Evolutionary conservation across 1,140 invertebrate genomes (phyloP).

Genomic region (Bemisia tabaci): DNA sequence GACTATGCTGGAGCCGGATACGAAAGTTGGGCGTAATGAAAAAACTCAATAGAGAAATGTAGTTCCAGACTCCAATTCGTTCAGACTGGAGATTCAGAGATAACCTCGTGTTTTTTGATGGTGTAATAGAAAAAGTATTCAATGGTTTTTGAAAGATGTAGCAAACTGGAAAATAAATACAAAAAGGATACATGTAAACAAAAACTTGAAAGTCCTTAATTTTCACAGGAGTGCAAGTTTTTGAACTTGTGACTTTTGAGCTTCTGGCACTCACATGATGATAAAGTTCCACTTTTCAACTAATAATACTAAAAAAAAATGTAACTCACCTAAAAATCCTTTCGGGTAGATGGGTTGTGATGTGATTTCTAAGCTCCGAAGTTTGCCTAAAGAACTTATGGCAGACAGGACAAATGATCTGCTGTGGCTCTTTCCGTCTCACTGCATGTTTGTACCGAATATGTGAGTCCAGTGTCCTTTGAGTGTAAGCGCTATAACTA

Average conservation of each 20-base stretch:
- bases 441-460: conserved; percentile 1
- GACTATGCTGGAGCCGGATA: too few species aligned
- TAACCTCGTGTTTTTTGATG: too few species aligned
- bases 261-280: background rate
- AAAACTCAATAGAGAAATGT: too few species aligned
- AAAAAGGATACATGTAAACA: background rate
- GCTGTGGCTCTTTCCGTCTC: background rate
- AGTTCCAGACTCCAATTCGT: too few species aligned
- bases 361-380: background rate
- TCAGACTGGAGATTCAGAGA: too few species aligned
- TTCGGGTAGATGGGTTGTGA: background rate
- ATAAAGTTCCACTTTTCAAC: background rate
- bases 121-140: too few species aligned
- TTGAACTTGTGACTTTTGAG: background rate
- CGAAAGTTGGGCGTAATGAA: too few species aligned
- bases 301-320: background rate
- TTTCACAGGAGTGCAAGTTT: background rate
- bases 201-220: background rate
- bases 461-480: conserved; percentile 2
- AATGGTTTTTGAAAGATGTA: background rate
- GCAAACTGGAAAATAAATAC: background rate
- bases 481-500: background rate
- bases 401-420: conserved; percentile 1
- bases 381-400: background rate
- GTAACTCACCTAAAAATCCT: background rate